Base-by-base conservation (phyloP, 1,140 invertebrate genomes). In the Venturia canescens region DNA sequence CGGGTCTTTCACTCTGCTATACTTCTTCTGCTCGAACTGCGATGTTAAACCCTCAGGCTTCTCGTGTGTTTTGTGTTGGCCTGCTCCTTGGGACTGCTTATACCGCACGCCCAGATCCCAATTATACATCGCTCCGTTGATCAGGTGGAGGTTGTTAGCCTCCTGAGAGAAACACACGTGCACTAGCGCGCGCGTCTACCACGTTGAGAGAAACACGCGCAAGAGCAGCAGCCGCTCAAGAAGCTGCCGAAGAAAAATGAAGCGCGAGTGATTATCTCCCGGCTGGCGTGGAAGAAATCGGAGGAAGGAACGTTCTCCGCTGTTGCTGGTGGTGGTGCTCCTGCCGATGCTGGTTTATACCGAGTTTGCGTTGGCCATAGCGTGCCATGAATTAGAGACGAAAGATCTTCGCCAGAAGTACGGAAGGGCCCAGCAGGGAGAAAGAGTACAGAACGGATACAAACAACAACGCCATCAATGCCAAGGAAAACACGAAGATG, bases 351-450 rank as follows among this genome's bases (percentile, higher is more conserved):
- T 71, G 16, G 34, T 44, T 50, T 29, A 75, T 69, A 21, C 34
- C 79, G 38, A 44, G 38, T 26, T 57, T 69, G 71, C 66, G 78
- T 69, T 74, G 53, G 27, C 66, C 53, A 31, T 81, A 81, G 72
- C 81, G 81, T 83, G 81, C 74, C 60, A 63, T 18, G 74, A 83
- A 83, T 83, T 83, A 75, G 78, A 80, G 77, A 23, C 31, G 34
- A 63, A 44, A 75, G 34, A 60, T 48, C 0, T 66, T 71, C 44
- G 63, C 69, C 70, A 79, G 67, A 79, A 76, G 69, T 80, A 67
- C 78, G 75, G 78, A 79, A 84, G 80, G 60, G 50, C 53, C 27
- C 53, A 26, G 38, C 53, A 26, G 38, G 74, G 50, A 78, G 69
- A 83, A n/a, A 79, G 78, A 77, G 76, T 44, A 44, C 75, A 71